A percentile compares a stretch with the other conserved stretches of the same genome.
phyloP scores from a whole-genome alignment of 2,797 vertebrate species.

The Cynopterus sphinx region DNA sequence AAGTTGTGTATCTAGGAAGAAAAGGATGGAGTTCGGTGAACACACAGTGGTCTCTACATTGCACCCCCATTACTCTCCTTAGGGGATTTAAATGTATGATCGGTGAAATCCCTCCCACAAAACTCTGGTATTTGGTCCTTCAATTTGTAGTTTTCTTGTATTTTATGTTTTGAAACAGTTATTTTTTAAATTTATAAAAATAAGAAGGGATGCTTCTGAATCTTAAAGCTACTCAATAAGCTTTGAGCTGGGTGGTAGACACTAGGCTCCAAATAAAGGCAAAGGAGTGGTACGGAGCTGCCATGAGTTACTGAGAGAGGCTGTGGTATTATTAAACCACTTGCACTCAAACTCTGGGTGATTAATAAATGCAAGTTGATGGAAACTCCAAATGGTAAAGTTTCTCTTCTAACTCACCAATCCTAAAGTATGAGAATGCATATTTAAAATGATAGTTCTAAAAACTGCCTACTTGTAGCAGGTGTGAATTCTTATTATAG shows the following conservation, averaged over 20 bases:
- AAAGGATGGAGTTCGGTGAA: not conserved
- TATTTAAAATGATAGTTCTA: conserved; percentile 51
- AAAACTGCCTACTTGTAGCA: conserved; percentile 20
- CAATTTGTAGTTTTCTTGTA: not conserved
- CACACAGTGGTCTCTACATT: accelerated
- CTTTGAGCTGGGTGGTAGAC: not conserved
- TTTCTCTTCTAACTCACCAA: conserved; percentile 8
- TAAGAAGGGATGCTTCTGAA: not conserved
- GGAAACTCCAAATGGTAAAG: not conserved
- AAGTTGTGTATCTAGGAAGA: not conserved
- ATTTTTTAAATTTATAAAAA: not conserved
- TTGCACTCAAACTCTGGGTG: not conserved
- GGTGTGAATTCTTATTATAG: conserved; percentile 58
- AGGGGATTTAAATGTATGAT: not conserved
- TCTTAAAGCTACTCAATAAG: not conserved
- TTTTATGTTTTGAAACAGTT: not conserved
- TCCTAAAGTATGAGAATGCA: not conserved
- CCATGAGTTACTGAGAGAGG: not conserved
- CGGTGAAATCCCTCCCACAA: not conserved
- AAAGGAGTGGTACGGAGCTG: not conserved
- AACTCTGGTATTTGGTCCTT: not conserved
- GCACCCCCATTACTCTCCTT: not conserved
- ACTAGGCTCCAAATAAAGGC: not conserved
- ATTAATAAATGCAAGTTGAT: not conserved
- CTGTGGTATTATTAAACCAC: not conserved